Conservation (phyloP, 2,888 invertebrate species). For the Strigamia crassipes region DNA sequence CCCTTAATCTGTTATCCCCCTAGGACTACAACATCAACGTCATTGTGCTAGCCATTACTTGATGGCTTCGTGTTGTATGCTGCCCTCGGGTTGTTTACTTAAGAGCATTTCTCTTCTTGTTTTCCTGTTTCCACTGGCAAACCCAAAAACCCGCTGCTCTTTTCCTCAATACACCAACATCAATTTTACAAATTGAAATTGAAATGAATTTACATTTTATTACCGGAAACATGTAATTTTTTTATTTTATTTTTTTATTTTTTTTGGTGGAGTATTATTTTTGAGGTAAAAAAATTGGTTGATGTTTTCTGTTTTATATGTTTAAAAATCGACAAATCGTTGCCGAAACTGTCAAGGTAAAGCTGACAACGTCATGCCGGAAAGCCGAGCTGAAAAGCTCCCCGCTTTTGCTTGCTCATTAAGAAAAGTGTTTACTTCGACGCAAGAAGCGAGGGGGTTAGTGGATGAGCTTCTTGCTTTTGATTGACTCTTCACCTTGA, state of each 20-base stretch:
- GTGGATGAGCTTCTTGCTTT: slow-evolving; percentile 5
- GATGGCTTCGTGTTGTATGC: slow-evolving; percentile 21
- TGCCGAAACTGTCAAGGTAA: background rate
- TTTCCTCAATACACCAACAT: background rate
- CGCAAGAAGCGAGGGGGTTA: slow-evolving; percentile 6
- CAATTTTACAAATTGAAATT: background rate
- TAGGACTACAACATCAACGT: slow-evolving; percentile 2
- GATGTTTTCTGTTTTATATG: background rate
- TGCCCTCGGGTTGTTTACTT: slow-evolving; percentile 13
- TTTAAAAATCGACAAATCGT: background rate
- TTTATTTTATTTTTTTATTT: background rate
- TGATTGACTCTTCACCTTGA: slow-evolving; percentile 21
- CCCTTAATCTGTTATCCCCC: background rate
- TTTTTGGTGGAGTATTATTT: too few relatives aligned
- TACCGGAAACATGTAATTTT: background rate
- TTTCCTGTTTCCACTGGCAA: background rate
- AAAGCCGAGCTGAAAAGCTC: background rate
- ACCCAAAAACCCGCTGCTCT: too few relatives aligned
- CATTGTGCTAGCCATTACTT: slow-evolving; percentile 10
- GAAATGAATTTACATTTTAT: background rate
- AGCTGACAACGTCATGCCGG: background rate
- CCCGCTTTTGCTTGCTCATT: slow-evolving; percentile 7
- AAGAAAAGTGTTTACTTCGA: slow-evolving; percentile 5
- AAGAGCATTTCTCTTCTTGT: background rate
- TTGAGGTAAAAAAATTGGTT: background rate